These are phyloP conservation scores for Drosophila flavopinicola DNA, from an alignment of 2,888 invertebrate species.

Conservation along the genomic window DNA sequence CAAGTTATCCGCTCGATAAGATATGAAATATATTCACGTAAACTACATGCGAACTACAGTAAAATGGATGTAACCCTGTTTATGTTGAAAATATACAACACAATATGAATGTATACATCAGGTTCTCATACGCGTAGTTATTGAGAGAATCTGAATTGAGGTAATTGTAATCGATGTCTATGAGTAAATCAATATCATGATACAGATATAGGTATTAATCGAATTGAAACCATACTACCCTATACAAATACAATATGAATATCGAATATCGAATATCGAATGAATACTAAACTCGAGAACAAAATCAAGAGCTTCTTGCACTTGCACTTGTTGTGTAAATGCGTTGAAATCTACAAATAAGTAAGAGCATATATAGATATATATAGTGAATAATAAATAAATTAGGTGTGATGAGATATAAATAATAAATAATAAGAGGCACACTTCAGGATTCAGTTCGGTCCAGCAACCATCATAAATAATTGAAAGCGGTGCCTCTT, in stretches of 20 bases:
- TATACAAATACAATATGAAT: constrained; percentile 6
- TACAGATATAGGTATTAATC: constrained; percentile 17
- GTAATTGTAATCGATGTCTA: constrained; percentile 6
- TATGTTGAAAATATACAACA: constrained; percentile 4
- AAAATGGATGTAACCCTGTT: not conserved
- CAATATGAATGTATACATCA: not conserved
- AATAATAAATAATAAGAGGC: not conserved
- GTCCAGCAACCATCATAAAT: not conserved
- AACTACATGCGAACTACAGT: not conserved
- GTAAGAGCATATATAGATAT: constrained; percentile 17
- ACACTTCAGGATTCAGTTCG: constrained; percentile 2
- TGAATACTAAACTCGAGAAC: constrained; percentile 51
- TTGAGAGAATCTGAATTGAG: constrained; percentile 5
- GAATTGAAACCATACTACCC: constrained; percentile 8
- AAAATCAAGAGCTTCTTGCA: constrained; percentile 82
- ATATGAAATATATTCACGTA: constrained; percentile 1
- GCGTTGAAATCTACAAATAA: constrained; percentile 21
- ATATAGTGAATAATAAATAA: constrained; percentile 5
- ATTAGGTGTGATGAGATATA: not conserved
- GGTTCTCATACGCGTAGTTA: not conserved
- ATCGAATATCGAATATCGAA: constrained; percentile 4
- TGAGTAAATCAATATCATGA: not conserved
- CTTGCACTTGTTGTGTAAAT: constrained; percentile 35
- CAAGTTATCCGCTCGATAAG: not conserved
- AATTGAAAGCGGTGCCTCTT: constrained; percentile 14